Percentiles rank a stretch among this genome's conserved stretches.
Conservation (phyloP, 1,140 invertebrate genomes). For the Tribolium madens region DNA sequence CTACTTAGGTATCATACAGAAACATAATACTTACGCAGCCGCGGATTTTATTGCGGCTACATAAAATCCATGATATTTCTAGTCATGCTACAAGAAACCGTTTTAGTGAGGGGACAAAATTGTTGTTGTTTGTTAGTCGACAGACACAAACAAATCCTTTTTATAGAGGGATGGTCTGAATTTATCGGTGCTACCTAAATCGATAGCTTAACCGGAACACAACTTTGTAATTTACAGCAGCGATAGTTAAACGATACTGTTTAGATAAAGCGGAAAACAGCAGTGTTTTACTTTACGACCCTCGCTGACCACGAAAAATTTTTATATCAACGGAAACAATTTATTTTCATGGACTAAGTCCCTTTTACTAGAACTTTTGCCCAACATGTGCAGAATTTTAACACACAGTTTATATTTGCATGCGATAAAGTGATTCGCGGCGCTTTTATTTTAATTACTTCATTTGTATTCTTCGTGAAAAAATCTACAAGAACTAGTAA, state of each 20-base stretch:
- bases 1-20: not conserved
- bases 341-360: not conserved
- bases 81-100: not conserved
- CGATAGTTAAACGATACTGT: conserved; percentile 26
- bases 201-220: conserved; percentile 25
- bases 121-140: not conserved
- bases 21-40: conserved; percentile 8
- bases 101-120: not conserved
- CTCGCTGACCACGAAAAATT: not conserved
- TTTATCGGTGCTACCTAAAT: conserved; percentile 19
- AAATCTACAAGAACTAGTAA: conserved; percentile 11
- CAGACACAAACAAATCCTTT: conserved; percentile 23
- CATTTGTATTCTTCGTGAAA: conserved; percentile 1
- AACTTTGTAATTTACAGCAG: conserved; percentile 24
- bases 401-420: not conserved
- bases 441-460: not conserved
- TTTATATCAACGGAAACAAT: conserved; percentile 1
- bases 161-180: conserved; percentile 14
- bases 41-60: not conserved
- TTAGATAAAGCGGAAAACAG: conserved; percentile 4
- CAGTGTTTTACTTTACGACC: not conserved
- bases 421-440: not conserved
- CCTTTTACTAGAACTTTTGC: not conserved
- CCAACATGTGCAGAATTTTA: not conserved
- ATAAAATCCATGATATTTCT: not conserved